A percentile compares a stretch with the other conserved stretches of the same genome.
phyloP scores from a whole-genome alignment of 2,797 vertebrate genomes.

The Acropternis orthonyx region DNA sequence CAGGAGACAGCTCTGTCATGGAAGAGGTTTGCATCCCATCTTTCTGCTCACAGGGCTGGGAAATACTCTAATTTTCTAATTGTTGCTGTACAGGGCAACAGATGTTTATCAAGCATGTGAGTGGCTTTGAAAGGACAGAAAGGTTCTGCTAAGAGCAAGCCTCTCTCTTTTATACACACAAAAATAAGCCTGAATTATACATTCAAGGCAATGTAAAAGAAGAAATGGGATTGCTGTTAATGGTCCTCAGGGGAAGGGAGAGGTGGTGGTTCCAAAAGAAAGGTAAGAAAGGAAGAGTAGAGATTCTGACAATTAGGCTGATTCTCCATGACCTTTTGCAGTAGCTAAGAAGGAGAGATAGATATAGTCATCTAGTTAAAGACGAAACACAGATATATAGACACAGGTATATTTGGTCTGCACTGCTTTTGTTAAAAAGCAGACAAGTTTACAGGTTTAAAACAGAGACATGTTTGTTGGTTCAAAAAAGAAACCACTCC shows the following conservation, averaged over 20 bases:
- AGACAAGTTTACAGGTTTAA: background rate
- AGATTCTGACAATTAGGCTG: background rate
- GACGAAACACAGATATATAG: background rate
- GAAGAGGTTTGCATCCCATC: background rate
- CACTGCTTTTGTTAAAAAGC: background rate
- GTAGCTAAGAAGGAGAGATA: background rate
- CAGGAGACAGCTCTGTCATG: background rate
- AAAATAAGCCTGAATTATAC: constrained; percentile 19
- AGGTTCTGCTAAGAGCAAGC: constrained; percentile 32
- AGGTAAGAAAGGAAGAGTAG: background rate
- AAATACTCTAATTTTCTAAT: constrained; percentile 41
- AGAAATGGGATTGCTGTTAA: background rate
- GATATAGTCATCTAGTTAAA: background rate
- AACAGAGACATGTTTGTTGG: background rate
- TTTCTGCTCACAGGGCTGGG: background rate
- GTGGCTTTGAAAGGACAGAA: constrained; percentile 51
- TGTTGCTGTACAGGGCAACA: constrained; percentile 1
- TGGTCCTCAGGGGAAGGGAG: constrained; percentile 6
- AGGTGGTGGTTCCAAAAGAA: background rate
- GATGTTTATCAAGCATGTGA: background rate
- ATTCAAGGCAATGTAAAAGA: constrained; percentile 27
- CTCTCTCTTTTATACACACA: constrained; percentile 5
- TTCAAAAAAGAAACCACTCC: background rate
- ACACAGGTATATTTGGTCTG: background rate
- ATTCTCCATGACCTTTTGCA: background rate